Base-by-base conservation (phyloP, 2,113 vertebrate genomes). In the Cheirogaleus medius region DNA sequence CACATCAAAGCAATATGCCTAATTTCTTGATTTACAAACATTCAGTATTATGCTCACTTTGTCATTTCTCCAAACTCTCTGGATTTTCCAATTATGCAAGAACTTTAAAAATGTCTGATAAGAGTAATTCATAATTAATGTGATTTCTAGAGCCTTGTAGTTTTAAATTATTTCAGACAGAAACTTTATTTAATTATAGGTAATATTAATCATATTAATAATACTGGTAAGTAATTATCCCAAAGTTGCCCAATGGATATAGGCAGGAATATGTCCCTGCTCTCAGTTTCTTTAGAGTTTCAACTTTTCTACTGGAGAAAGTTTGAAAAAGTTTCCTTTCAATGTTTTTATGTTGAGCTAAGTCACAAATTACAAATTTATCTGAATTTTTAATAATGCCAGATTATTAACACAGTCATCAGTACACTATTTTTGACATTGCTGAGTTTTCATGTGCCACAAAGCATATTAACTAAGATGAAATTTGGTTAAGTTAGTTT, bases 261-360 rank as follows among this genome's bases (percentile, higher is more conserved):
- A 78, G 27, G 5, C 11, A 37, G 32, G 32, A 91, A 42, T 80
- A 42, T 71, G 9, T 80, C 15, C 10, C 32, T 83, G 7, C 52
- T 71, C 8, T 90, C 52, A 44, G 44, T 47, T 47, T 47, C 44
- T 47, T 47, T 47, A 39, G 17, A 73, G 23, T 63, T 88, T 82
- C 58, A 91, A 78, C 25, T 93, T 80, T 93, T 93, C 44, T 82
- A 20, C 37, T 47, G 52, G 54, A 87, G 56, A 94, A 84, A 83
- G 47, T 96, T 92, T 54, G 29, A 14, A 77, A 71, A 94, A 85
- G 21, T 95, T 96, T 91, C 13, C 6, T 93, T 92, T 84, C 21
- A 23, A 0, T 69, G 29, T 81, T 52, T 52, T 90, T 73, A 8
- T 25, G 37, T 66, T 69, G n/a, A 69, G 29, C 5, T 42, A 13